Percentiles rank a stretch among this genome's conserved stretches.
phyloP scores from a whole-genome alignment of 2,113 vertebrate genomes.

The Malurus cyaneus region DNA sequence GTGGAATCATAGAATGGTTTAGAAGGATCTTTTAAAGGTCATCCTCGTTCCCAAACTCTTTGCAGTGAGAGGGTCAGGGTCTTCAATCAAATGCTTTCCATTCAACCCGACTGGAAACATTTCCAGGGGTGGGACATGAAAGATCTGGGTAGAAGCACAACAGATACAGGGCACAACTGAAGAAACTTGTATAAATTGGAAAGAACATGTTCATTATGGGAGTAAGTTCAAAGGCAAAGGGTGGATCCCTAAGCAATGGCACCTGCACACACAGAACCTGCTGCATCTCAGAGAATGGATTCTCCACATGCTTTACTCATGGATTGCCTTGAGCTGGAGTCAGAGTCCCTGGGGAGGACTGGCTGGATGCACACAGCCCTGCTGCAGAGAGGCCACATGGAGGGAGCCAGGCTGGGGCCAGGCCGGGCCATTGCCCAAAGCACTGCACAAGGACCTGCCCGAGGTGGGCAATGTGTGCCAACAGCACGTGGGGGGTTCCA shows the following conservation, averaged over 20 bases:
- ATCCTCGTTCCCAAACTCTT: not conserved
- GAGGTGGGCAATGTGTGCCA: not conserved
- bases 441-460: not conserved
- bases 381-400: not conserved
- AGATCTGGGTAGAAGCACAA: not conserved
- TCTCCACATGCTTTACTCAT: not conserved
- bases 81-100: not conserved
- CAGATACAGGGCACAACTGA: not conserved
- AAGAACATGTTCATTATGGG: not conserved
- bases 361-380: not conserved
- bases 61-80: not conserved
- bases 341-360: not conserved
- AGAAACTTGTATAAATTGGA: not conserved
- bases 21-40: not conserved
- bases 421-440: not conserved
- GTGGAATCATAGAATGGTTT: not conserved
- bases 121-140: not conserved
- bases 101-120: not conserved
- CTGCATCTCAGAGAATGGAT: not conserved
- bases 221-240: not conserved
- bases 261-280: not conserved
- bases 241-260: not conserved
- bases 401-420: not conserved
- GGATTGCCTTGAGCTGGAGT: not conserved
- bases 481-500: not conserved